A percentile compares a stretch with the other conserved stretches of the same genome.
Evolutionary conservation across 2,888 invertebrate species (phyloP).

Genomic region (Drosophila trichaetosa): DNA sequence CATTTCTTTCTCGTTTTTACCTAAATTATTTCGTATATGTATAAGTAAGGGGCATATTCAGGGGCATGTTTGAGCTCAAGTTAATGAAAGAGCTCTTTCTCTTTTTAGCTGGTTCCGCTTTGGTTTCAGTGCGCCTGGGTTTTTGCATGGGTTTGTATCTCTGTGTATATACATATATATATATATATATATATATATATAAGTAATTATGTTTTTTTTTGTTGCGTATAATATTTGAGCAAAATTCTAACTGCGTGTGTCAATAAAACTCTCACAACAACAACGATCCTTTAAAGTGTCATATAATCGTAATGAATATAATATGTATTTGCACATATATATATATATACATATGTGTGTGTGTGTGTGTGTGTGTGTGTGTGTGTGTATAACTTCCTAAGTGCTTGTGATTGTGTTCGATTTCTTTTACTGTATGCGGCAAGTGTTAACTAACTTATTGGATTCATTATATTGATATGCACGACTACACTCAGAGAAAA

Average conservation of each 20-base stretch:
- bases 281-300: slow-evolving; percentile 49
- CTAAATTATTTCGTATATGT: slow-evolving; percentile 30
- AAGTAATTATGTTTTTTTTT: slow-evolving; percentile 9
- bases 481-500: slow-evolving; percentile 19
- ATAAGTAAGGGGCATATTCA: slow-evolving; percentile 30
- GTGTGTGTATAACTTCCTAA: slow-evolving; percentile 21
- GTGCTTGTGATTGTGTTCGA: slow-evolving; percentile 55
- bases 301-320: slow-evolving; percentile 33
- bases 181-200: slow-evolving; percentile 21
- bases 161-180: slow-evolving; percentile 25
- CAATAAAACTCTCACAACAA: slow-evolving; percentile 67
- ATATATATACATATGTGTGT: not conserved
- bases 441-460: not conserved
- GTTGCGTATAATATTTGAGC: slow-evolving; percentile 71
- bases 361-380: slow-evolving; percentile 8
- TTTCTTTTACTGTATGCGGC: slow-evolving; percentile 13
- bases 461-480: slow-evolving; percentile 53
- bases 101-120: slow-evolving; percentile 35
- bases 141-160: slow-evolving; percentile 24
- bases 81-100: slow-evolving; percentile 14
- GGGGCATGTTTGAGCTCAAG: slow-evolving; percentile 61
- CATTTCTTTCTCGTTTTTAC: slow-evolving; percentile 5
- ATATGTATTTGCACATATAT: slow-evolving; percentile 6
- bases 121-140: slow-evolving; percentile 34
- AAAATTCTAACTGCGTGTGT: slow-evolving; percentile 69